Evolutionary conservation across 2,797 vertebrate genomes (phyloP).

Genomic region (Alca torda): DNA sequence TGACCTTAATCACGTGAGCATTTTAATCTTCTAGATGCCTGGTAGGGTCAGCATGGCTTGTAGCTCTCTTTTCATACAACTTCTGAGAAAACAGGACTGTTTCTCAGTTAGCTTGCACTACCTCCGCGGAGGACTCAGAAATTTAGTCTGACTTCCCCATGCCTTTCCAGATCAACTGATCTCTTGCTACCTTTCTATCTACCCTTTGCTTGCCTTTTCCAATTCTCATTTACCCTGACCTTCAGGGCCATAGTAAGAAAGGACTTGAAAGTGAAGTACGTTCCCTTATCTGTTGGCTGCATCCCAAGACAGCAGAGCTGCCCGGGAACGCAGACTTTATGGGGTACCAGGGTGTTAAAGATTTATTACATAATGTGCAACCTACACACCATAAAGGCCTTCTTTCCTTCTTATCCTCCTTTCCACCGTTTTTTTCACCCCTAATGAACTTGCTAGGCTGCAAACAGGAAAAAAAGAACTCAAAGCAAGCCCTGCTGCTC

Average conservation of each 20-base stretch:
- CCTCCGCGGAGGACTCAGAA: background rate
- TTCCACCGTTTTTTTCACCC: background rate
- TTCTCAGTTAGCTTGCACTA: background rate
- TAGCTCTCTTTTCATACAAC: background rate
- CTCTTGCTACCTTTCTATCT: background rate
- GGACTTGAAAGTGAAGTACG: background rate
- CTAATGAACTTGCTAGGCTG: background rate
- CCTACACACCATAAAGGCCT: background rate
- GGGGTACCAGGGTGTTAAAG: background rate
- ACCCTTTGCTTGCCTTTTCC: background rate
- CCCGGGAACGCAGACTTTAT: background rate
- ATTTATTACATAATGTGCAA: background rate
- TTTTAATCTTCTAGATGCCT: background rate
- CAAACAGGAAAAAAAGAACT: background rate
- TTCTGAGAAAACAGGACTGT: background rate
- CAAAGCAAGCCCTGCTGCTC: background rate
- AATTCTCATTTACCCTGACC: background rate
- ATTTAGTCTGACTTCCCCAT: background rate
- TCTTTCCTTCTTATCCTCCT: background rate
- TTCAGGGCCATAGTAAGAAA: background rate
- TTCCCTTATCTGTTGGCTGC: conserved; percentile 14
- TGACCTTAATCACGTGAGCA: rapidly evolving
- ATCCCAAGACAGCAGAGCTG: background rate
- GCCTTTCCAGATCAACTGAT: background rate
- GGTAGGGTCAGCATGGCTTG: background rate